phyloP scores from a whole-genome alignment of 1,140 invertebrate species.

The Monomorium pharaonis region DNA sequence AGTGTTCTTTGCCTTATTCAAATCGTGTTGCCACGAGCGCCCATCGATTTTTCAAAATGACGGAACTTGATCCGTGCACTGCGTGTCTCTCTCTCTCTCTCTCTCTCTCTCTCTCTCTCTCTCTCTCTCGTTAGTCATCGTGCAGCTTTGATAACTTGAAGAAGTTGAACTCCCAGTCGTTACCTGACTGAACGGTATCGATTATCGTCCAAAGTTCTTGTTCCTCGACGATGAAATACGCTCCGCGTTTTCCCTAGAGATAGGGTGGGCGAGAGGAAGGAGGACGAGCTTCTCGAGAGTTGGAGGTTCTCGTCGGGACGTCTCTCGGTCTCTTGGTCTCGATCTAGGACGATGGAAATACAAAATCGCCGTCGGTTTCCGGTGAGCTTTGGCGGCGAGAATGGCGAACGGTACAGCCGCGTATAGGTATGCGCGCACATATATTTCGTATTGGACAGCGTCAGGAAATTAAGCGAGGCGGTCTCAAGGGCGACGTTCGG shows the following conservation, averaged over 20 bases:
- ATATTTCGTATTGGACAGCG: conserved; percentile 54
- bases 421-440: not conserved
- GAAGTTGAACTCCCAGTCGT: conserved; percentile 22
- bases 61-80: not conserved
- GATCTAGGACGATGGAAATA: conserved; percentile 37
- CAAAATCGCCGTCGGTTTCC: conserved; percentile 54
- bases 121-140: conserved; percentile 5
- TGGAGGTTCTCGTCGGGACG: not conserved
- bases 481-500: conserved; percentile 69
- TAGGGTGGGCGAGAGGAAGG: not conserved
- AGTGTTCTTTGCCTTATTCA: not conserved
- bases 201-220: conserved; percentile 41
- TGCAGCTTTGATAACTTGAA: conserved; percentile 40
- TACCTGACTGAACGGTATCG: conserved; percentile 40
- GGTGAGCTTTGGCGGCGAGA: conserved; percentile 12
- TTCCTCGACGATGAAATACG: conserved; percentile 46
- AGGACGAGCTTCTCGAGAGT: conserved; percentile 1
- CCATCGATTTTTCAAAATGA: not conserved
- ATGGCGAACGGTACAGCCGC: not conserved
- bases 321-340: not conserved
- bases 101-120: no score
- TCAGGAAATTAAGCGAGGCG: conserved; percentile 67
- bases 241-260: not conserved
- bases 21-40: not conserved
- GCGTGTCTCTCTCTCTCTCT: no score